Evolutionary conservation across 1,140 invertebrate species (phyloP).

Genomic region (Drosophila eugracilis): DNA sequence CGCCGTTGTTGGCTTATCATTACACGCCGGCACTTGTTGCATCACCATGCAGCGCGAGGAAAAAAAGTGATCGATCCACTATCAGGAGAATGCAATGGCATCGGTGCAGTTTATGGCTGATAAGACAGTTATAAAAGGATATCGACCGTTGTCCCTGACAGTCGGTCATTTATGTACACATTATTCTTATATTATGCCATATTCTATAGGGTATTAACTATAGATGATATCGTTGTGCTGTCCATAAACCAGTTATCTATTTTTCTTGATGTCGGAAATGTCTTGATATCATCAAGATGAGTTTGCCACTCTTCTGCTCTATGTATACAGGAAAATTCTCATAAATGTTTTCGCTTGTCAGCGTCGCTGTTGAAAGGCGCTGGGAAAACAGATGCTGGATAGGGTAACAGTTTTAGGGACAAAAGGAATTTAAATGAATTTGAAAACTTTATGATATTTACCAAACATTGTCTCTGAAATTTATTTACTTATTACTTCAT

Average conservation of each 20-base stretch:
- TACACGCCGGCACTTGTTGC: constrained; percentile 40
- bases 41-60: constrained; percentile 43
- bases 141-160: constrained; percentile 43
- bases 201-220: constrained; percentile 12
- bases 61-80: constrained; percentile 43
- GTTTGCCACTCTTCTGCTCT: constrained; percentile 33
- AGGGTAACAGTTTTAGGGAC: too few species aligned
- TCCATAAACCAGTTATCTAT: constrained; percentile 42
- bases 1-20: constrained; percentile 31
- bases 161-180: constrained; percentile 36
- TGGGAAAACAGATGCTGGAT: too few species aligned
- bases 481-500: too few species aligned
- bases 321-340: constrained; percentile 10
- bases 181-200: too few species aligned
- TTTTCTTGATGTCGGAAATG: constrained; percentile 64
- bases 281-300: constrained; percentile 47
- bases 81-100: constrained; percentile 37
- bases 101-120: constrained; percentile 45
- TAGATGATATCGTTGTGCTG: constrained; percentile 16
- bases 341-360: constrained; percentile 6
- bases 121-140: constrained; percentile 34
- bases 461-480: too few species aligned
- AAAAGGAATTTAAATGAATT: too few species aligned
- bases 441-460: too few species aligned
- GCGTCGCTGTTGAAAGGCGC: too few species aligned